Conservation (phyloP, 2,888 invertebrate species). For the Agriopis leucophaearia region DNA sequence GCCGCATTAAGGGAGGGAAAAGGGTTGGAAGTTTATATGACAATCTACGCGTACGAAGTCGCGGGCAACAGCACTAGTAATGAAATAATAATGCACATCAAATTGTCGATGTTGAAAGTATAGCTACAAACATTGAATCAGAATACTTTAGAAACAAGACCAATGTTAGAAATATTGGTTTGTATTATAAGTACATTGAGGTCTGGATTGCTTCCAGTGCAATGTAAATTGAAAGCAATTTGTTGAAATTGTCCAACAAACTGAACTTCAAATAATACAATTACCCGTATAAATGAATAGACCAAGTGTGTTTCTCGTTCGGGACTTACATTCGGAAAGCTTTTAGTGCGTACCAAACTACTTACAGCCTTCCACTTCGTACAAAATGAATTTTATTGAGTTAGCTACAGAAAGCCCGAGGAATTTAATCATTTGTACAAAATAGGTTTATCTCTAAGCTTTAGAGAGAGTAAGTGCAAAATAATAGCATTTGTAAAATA, state of each 20-base stretch:
- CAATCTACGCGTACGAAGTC: no score
- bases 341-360: slow-evolving; percentile 72
- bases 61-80: no score
- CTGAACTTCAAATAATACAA: slow-evolving; percentile 52
- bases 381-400: slow-evolving; percentile 71
- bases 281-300: slow-evolving; percentile 62
- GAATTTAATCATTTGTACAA: slow-evolving; percentile 65
- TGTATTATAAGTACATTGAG: slow-evolving; percentile 9
- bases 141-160: not conserved
- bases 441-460: slow-evolving; percentile 49
- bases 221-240: slow-evolving; percentile 33
- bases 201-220: slow-evolving; percentile 25
- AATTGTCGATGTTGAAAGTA: not conserved
- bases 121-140: not conserved
- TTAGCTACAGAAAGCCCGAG: slow-evolving; percentile 67
- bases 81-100: not conserved
- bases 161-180: slow-evolving; percentile 12
- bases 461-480: not conserved
- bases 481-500: not conserved
- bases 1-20: no score
- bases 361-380: slow-evolving; percentile 61
- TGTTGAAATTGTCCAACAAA: slow-evolving; percentile 38
- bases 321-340: slow-evolving; percentile 61
- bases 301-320: slow-evolving; percentile 59
- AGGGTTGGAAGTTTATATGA: no score